phyloP scores from a whole-genome alignment of 2,113 vertebrate genomes.

The Eolophus roseicapilla region DNA sequence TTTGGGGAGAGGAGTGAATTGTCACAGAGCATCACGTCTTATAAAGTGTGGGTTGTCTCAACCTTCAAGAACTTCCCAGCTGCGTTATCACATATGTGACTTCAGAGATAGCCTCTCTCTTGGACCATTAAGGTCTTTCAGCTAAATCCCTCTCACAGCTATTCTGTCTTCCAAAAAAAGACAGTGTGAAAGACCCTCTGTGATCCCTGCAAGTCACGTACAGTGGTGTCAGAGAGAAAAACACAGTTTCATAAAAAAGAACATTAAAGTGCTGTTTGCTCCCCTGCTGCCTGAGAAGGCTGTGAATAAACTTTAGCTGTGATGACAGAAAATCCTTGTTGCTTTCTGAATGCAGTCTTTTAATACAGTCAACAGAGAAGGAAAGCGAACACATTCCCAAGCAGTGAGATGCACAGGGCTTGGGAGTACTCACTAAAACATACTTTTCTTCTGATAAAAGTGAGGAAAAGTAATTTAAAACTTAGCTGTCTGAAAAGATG shows the following conservation, averaged over 20 bases:
- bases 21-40: neutral
- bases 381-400: neutral
- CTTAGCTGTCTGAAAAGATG: neutral
- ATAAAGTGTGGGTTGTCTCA: neutral
- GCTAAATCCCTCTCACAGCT: neutral
- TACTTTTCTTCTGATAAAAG: neutral
- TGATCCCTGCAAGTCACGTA: neutral
- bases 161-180: neutral
- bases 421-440: neutral
- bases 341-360: neutral
- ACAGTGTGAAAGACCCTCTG: neutral
- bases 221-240: neutral
- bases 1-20: neutral
- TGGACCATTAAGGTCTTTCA: neutral
- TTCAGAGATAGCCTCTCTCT: neutral
- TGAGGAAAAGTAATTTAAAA: neutral
- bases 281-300: neutral
- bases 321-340: neutral
- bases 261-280: neutral
- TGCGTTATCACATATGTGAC: accelerated
- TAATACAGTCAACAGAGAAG: neutral
- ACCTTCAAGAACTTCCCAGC: neutral
- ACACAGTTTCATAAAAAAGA: neutral
- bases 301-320: neutral
- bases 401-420: neutral